Evolutionary conservation across 37 sponge, comb jelly and placozoan genomes (phyloP).

Genomic region (Aphrocallistes beatrix): DNA sequence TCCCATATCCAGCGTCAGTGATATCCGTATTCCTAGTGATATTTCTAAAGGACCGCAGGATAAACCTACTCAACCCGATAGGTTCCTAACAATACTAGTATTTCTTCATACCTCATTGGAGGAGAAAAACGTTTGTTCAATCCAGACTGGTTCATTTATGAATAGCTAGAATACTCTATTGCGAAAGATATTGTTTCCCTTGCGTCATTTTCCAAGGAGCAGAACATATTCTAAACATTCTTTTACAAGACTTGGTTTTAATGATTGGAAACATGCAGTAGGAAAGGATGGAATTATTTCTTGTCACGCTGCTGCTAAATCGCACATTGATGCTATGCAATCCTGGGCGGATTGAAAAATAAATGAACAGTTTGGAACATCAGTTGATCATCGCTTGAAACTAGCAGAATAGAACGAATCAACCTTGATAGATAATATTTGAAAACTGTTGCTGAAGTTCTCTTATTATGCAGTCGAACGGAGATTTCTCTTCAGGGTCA

Average conservation of each 20-base stretch:
- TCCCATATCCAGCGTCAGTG: neutral
- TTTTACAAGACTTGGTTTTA: constrained; percentile 27
- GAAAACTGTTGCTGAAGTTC: constrained; percentile 45
- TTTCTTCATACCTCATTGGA: no score
- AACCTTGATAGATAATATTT: constrained; percentile 34
- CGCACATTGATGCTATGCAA: no score
- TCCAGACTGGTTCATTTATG: neutral
- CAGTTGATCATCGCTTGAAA: neutral
- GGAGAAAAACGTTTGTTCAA: neutral
- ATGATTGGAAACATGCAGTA: constrained; percentile 39
- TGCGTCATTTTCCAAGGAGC: neutral
- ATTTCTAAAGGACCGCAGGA: neutral
- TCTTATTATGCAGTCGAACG: constrained; percentile 39
- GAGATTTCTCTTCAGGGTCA: constrained; percentile 49
- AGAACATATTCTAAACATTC: constrained; percentile 8
- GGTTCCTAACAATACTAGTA: no score
- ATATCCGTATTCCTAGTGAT: no score
- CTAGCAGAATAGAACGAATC: constrained; percentile 37
- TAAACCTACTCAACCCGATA: neutral
- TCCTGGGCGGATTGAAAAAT: no score
- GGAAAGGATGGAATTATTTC: constrained; percentile 36
- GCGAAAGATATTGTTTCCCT: neutral
- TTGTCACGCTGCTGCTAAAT: no score
- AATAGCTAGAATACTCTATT: no score
- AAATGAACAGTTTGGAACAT: neutral